These are phyloP conservation scores for Vandiemenella viatica DNA, from an alignment of 2,888 invertebrate species.

Conservation along the genomic window DNA sequence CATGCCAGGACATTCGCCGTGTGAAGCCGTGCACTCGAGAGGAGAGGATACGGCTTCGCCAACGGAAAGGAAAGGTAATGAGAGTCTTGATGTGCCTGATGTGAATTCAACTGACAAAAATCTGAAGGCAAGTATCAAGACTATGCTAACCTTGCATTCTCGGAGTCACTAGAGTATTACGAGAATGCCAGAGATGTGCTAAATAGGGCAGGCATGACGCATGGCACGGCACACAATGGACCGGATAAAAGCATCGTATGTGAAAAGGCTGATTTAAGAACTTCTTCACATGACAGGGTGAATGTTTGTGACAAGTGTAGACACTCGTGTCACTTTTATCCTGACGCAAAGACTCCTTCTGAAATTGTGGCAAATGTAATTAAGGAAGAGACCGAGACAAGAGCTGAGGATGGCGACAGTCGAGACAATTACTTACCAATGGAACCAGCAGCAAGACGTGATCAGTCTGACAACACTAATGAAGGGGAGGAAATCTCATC, in stretches of 20 bases:
- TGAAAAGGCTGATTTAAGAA: conserved; percentile 24
- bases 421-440: conserved; percentile 57
- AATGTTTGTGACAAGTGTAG: conserved; percentile 50
- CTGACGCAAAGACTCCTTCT: background rate
- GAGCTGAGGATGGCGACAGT: too few species aligned
- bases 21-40: too few species aligned
- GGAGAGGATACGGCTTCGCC: too few species aligned
- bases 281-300: conserved; percentile 25
- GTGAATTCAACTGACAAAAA: too few species aligned
- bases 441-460: conserved; percentile 41
- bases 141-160: conserved; percentile 45
- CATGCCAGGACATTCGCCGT: too few species aligned
- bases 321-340: conserved; percentile 30
- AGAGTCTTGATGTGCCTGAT: too few species aligned
- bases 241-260: background rate
- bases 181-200: conserved; percentile 59
- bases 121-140: too few species aligned
- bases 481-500: conserved; percentile 29
- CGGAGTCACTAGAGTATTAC: conserved; percentile 58
- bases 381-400: too few species aligned
- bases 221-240: background rate
- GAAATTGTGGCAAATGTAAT: too few species aligned
- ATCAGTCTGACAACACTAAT: conserved; percentile 21
- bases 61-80: too few species aligned
- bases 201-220: conserved; percentile 35